These are phyloP conservation scores for Bactericera cockerelli DNA, from an alignment of 1,140 invertebrate genomes.

Conservation along the genomic window DNA sequence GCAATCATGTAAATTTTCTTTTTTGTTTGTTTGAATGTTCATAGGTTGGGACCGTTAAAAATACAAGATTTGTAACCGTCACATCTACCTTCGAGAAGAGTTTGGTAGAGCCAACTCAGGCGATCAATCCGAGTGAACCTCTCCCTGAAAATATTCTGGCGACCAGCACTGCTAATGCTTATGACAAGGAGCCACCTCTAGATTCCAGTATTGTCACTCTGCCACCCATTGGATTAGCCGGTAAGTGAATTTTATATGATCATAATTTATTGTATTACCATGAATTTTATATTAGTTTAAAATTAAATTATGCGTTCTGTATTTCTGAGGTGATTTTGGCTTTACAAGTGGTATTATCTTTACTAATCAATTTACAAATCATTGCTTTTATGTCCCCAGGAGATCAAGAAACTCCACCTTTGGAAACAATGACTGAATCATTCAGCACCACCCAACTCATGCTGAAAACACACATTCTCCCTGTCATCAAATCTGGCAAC, in stretches of 20 bases:
- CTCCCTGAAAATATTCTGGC: slow-evolving; percentile 74
- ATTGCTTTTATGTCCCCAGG: neutral
- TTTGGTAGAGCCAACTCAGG: slow-evolving; percentile 37
- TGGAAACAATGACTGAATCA: slow-evolving; percentile 77
- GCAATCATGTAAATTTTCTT: too few species aligned
- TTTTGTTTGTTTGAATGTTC: slow-evolving; percentile 22
- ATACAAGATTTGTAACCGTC: slow-evolving; percentile 69
- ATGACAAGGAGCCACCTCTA: slow-evolving; percentile 43
- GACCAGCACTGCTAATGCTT: slow-evolving; percentile 47
- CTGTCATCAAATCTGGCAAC: slow-evolving; percentile 50
- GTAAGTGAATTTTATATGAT: too few species aligned
- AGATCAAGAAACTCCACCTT: slow-evolving; percentile 55
- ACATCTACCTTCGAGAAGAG: slow-evolving; percentile 65
- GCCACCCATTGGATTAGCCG: slow-evolving; percentile 56
- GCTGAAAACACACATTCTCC: slow-evolving; percentile 71
- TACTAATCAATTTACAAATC: too few species aligned
- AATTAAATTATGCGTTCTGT: too few species aligned
- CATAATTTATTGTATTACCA: too few species aligned
- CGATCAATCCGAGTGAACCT: slow-evolving; percentile 43
- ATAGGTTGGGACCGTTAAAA: slow-evolving; percentile 70
- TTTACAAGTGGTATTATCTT: too few species aligned
- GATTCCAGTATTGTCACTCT: slow-evolving; percentile 65
- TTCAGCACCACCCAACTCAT: slow-evolving; percentile 76
- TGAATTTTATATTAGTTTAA: too few species aligned
- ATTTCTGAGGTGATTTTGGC: too few species aligned